A percentile compares a stretch with the other conserved stretches of the same genome.
Evolutionary conservation across 2,888 invertebrate genomes (phyloP).

Genomic region (Entomobrya proxima): DNA sequence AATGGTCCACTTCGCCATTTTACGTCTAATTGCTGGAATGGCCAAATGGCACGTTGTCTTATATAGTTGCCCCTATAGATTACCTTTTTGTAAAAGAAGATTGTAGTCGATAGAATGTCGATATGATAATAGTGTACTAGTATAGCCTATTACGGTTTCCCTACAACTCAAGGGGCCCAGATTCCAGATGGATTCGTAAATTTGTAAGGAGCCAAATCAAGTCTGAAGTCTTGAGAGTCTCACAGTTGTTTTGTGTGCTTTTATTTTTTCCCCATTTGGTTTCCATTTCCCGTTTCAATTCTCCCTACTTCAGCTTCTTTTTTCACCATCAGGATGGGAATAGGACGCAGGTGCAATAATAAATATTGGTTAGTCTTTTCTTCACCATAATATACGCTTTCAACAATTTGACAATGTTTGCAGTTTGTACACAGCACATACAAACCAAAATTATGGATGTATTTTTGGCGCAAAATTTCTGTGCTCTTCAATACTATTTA

Average conservation of each 20-base stretch:
- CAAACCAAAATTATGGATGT: neutral
- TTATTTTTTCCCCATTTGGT: neutral
- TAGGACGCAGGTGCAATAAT: constrained; percentile 35
- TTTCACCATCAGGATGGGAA: neutral
- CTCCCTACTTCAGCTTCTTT: neutral
- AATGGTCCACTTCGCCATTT: neutral
- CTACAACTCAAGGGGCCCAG: neutral
- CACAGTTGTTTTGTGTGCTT: neutral
- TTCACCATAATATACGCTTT: neutral
- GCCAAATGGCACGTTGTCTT: neutral
- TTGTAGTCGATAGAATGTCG: neutral
- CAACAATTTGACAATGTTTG: neutral
- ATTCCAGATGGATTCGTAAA: constrained; percentile 18
- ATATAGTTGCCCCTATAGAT: too few species aligned
- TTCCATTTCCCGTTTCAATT: constrained; percentile 7
- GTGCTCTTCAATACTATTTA: neutral
- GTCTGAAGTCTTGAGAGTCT: constrained; percentile 17
- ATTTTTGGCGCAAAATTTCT: neutral
- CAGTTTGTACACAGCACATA: neutral
- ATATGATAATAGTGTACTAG: neutral
- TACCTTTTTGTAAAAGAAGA: neutral
- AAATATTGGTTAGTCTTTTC: constrained; percentile 24
- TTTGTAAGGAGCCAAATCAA: constrained; percentile 24
- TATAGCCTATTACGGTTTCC: neutral
- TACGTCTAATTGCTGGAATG: neutral